Conservation (phyloP, 1,140 invertebrate species). For the Lutraria rhynchaena region DNA sequence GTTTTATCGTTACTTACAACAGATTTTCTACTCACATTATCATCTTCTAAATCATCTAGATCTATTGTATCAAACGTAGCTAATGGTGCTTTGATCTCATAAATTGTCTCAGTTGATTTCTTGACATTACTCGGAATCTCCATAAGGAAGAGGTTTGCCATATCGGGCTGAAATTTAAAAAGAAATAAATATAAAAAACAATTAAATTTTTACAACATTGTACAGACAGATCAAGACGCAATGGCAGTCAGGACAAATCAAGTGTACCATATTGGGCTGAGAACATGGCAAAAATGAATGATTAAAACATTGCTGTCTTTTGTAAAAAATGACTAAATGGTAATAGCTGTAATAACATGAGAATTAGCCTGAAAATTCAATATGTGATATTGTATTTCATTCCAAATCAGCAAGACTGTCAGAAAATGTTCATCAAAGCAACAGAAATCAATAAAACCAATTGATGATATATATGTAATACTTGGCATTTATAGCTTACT, state of each 20-base stretch:
- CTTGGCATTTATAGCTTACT: too few relatives aligned
- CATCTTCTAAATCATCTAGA: slow-evolving; percentile 64
- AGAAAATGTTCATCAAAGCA: too few relatives aligned
- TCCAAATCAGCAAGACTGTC: too few relatives aligned
- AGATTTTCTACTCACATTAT: not conserved
- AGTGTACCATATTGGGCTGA: not conserved
- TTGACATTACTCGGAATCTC: slow-evolving; percentile 43
- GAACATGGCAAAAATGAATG: not conserved
- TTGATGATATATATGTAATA: too few relatives aligned
- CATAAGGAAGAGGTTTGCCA: slow-evolving; percentile 36
- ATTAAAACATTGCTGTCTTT: not conserved
- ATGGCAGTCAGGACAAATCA: not conserved
- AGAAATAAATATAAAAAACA: not conserved
- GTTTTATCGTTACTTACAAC: slow-evolving; percentile 1
- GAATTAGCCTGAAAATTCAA: too few relatives aligned
- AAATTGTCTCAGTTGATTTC: slow-evolving; percentile 59
- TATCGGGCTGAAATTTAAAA: slow-evolving; percentile 13
- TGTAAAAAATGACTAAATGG: not conserved
- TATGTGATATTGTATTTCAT: too few relatives aligned
- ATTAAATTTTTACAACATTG: not conserved
- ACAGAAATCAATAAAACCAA: too few relatives aligned
- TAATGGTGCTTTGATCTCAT: slow-evolving; percentile 71
- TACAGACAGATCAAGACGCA: not conserved
- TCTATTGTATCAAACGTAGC: slow-evolving; percentile 80
- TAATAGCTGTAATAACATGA: not conserved